Evolutionary conservation across 2,888 invertebrate genomes (phyloP), one percentile per base, ranked within the genome.

Genomic region (Chironomus tentans): DNA sequence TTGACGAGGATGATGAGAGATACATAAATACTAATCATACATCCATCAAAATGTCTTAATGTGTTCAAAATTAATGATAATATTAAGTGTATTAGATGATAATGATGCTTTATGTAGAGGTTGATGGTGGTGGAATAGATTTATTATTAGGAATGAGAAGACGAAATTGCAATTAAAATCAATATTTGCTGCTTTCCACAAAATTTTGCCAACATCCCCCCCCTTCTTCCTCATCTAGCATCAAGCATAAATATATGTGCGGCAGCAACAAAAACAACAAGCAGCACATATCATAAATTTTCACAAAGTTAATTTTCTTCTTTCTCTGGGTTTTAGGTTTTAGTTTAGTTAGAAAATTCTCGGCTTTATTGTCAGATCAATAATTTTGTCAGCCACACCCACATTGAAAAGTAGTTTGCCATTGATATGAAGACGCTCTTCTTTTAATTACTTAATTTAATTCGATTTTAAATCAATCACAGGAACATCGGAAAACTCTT

Each of bases 301-400:
- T 56, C 22, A 74, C 47, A 74, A 74, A 74, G 74, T 74, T 74
- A 46, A 74, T 74, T 74, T 74, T 74, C 74, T 74, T 48, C 74
- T 74, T 73, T 68, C 15, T 68, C 65, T 65, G 13, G 24, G 65
- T 65, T 65, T 65, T 21, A 22, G 13, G 18, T 18, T 21, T 21
- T 18, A 65, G 6, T 62, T 13, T 48, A 62, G 65, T 50, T 56
- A 18, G 71, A 71, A 48, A 71, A 24, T 74, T 48, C 68, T 74
- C 74, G 47, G 65, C 48, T 46, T 22, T 56, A 56, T 56, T 74
- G 74, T 74, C 74, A 74, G 74, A 74, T 74, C 74, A 74, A 74
- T 74, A 74, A 74, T 74, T 73, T 68, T 47, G 21, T 3, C 74
- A 74, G 74, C 74, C 74, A 74, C 74, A 74, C 74, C 74, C 74